Evolutionary conservation across 2,888 invertebrate genomes (phyloP), one percentile per base, ranked within the genome.

Genomic region (Ischnura elegans): DNA sequence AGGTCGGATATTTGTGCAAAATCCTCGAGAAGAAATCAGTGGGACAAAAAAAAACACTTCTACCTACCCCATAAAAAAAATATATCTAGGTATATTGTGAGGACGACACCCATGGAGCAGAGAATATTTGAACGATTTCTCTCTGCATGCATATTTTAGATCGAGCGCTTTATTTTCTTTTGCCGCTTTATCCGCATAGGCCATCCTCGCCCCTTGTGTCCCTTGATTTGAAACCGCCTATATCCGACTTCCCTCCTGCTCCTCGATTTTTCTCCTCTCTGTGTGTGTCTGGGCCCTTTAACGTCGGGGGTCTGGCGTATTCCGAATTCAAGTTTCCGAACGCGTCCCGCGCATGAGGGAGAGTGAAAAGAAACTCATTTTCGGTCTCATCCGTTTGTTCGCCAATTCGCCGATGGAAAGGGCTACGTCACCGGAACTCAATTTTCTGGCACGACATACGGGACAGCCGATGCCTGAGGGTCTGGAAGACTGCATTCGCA

Each of bases 291-390:
- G n/a, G 21, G 5, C 47, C n/a, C 61, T 25, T 61, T 61, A 25
- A 21, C n/a, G 76, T 29, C 36, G 66, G 76, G 76, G 76, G 76
- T 76, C 76, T 13, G 36, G 36, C 36, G 13, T 76, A 76, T 76
- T 76, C 36, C 36, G 36, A 36, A 76, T 36, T 76, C 76, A 2
- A 29, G 29, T 36, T 10, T 36, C 76, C n/a, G 76, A 76, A 36
- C 36, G 76, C 76, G 10, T 36, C 76, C 76, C 76, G 36, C 76
- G 66, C 6, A 36, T n/a, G 2, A 13, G 36, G 29, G 61, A n/a
- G n/a, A n/a, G 76, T 76, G 29, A 36, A 76, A 76, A 76, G 76
- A 76, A 76, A 36, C 76, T 76, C 76, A 76, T 76, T 76, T 76
- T 76, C 76, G 76, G 36, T 25, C 36, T 76, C 76, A 76, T 76